A percentile compares a stretch with the other conserved stretches of the same genome.
Evolutionary conservation across 2,113 vertebrate species (phyloP).

Genomic region (Paramisgurnus dabryanus): DNA sequence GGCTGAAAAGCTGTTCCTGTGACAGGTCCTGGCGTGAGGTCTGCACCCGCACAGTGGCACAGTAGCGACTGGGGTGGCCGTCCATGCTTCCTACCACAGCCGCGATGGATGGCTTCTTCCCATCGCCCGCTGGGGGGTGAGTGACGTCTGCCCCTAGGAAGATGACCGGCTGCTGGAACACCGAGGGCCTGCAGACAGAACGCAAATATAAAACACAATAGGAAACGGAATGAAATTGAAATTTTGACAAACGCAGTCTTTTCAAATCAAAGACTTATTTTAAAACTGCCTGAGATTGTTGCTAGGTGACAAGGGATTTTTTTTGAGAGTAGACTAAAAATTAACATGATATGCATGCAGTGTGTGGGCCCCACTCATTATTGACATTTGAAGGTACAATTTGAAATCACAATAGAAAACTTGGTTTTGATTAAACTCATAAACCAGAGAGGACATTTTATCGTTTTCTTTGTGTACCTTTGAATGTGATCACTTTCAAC

Average conservation of each 20-base stretch:
- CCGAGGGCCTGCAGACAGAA: constrained; percentile 81
- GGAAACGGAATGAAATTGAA: neutral
- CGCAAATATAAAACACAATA: neutral
- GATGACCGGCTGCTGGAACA: constrained; percentile 98
- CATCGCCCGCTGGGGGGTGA: constrained; percentile 93
- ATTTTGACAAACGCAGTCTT: neutral
- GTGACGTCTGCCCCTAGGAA: constrained; percentile 97
- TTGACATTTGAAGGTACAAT: neutral
- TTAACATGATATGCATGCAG: neutral
- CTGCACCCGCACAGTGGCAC: constrained; percentile 94
- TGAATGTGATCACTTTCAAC: neutral
- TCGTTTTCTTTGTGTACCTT: neutral
- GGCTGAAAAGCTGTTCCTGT: constrained; percentile 95
- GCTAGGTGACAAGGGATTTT: constrained; percentile 12
- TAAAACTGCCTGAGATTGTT: neutral
- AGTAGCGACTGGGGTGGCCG: constrained; percentile 96
- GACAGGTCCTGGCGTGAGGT: constrained; percentile 94
- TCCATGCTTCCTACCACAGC: constrained; percentile 99
- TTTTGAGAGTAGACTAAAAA: neutral
- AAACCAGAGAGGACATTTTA: neutral
- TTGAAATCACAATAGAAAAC: neutral
- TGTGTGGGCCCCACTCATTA: neutral
- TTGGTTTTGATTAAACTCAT: neutral
- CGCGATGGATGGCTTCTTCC: constrained; percentile 97
- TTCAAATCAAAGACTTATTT: neutral